Evolutionary conservation across 2,797 vertebrate genomes (phyloP).

Genomic region (Sarcoramphus papa): DNA sequence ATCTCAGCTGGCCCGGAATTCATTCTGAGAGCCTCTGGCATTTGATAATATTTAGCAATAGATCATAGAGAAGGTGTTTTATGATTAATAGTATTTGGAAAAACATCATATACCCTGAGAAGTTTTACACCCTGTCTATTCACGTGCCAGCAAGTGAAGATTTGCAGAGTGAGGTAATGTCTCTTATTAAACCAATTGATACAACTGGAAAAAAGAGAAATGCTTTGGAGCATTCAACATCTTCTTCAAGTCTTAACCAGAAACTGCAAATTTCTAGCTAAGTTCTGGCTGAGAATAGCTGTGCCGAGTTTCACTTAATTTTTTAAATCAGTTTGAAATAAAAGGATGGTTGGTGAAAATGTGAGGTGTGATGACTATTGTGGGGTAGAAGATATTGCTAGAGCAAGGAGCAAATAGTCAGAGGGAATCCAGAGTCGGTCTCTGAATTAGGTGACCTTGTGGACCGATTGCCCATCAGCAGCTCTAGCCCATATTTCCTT

Average conservation of each 20-base stretch:
- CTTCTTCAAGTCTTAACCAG: neutral
- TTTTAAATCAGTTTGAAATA: neutral
- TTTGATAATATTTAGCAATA: neutral
- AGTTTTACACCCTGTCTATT: neutral
- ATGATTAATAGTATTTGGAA: neutral
- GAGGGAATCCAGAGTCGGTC: neutral
- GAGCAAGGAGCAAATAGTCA: neutral
- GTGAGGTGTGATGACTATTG: neutral
- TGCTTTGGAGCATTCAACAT: neutral
- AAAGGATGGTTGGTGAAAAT: neutral
- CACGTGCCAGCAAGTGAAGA: neutral
- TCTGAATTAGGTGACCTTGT: neutral
- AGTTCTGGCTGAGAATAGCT: neutral
- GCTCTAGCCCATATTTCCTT: neutral
- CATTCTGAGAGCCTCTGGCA: neutral
- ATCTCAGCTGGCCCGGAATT: neutral
- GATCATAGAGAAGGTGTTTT: neutral
- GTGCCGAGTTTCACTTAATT: neutral
- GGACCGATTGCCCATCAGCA: neutral
- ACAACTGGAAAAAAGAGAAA: neutral
- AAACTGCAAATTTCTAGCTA: neutral
- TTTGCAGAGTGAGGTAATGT: conserved; percentile 18
- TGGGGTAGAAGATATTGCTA: neutral
- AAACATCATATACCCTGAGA: neutral
- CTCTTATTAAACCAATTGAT: neutral